Evolutionary conservation across 2,797 vertebrate species (phyloP), one percentile per base, ranked within the genome.

Genomic region (Australoheros facetus): DNA sequence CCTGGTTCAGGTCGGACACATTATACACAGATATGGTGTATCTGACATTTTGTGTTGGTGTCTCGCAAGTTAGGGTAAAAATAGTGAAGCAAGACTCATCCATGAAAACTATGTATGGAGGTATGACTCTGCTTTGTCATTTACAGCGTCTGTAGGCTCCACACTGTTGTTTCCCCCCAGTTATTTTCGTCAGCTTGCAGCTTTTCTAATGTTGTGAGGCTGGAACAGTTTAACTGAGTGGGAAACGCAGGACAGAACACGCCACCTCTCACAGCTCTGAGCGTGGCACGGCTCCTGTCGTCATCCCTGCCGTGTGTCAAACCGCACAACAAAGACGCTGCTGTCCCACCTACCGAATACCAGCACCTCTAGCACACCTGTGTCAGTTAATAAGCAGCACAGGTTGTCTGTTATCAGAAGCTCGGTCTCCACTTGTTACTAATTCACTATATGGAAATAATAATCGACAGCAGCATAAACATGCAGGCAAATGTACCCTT

Each of bases 321-420:
- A 69, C 42, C 62, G 62, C 42, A 4, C 42, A 14, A 39, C 23
- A 45, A 64, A 64, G 42, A 2, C 10, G 45, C 48, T 51, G 13
- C 17, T 51, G 48, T 51, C 48, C 17, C 6, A 17, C 17, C 19
- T 19, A 19, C 48, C 17, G 7, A 51, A 51, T 19, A 19, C 7
- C 17, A 19, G 23, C 62, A 66, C 62, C 23, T 69, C 16, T 13
- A 51, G 17, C 64, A 51, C 64, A 69, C 64, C 64, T 69, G 64
- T 69, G 64, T 28, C 62, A 4, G 62, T 66, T 45, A 64, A 26
- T 0, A 19, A 28, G 23, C 62, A 19, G 39, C 39, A 8, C 45
- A 30, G 64, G 26, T 30, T 69, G 14, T 51, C 42, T 51, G 23
- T 30, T 69, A 42, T 51, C 28, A 51, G 11, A 69, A n/a, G 42